Percentiles rank a stretch among this genome's conserved stretches.
Evolutionary conservation across 1,140 invertebrate species (phyloP).

Genomic region (Habropoda laboriosa): DNA sequence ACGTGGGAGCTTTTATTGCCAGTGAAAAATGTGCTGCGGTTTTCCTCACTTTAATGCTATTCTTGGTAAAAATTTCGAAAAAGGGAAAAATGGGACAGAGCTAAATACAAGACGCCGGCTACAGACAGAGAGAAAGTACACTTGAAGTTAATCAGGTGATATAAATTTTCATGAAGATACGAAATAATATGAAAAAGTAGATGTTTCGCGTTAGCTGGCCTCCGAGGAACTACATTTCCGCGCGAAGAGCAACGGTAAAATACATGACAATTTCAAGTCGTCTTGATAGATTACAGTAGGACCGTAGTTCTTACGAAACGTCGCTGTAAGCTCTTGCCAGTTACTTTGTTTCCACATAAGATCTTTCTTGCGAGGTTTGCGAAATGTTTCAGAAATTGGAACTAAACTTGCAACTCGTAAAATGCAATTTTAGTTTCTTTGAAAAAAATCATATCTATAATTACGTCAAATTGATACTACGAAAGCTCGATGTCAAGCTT

Average conservation of each 20-base stretch:
- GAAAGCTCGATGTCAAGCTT: not conserved
- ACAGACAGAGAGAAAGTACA: not conserved
- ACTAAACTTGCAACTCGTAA: no score
- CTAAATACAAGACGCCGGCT: not conserved
- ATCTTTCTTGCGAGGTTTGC: not conserved
- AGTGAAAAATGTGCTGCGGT: not conserved
- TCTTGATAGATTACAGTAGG: constrained; percentile 27
- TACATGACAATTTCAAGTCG: constrained; percentile 29
- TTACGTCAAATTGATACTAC: not conserved
- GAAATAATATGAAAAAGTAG: not conserved
- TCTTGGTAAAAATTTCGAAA: not conserved
- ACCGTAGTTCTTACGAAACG: constrained; percentile 7
- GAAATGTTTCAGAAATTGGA: not conserved
- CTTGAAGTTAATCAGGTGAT: not conserved
- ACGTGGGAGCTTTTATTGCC: not conserved
- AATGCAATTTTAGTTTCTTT: not conserved
- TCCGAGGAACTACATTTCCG: constrained; percentile 28
- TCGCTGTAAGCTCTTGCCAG: not conserved
- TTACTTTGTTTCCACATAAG: not conserved
- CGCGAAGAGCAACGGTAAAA: constrained; percentile 1
- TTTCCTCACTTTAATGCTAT: not conserved
- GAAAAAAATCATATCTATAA: no score
- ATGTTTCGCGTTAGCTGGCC: not conserved
- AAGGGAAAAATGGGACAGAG: not conserved
- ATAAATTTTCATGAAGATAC: not conserved